A percentile compares a stretch with the other conserved stretches of the same genome.
phyloP scores from a whole-genome alignment of 2,113 vertebrate genomes.

The Corynorhinus townsendii region DNA sequence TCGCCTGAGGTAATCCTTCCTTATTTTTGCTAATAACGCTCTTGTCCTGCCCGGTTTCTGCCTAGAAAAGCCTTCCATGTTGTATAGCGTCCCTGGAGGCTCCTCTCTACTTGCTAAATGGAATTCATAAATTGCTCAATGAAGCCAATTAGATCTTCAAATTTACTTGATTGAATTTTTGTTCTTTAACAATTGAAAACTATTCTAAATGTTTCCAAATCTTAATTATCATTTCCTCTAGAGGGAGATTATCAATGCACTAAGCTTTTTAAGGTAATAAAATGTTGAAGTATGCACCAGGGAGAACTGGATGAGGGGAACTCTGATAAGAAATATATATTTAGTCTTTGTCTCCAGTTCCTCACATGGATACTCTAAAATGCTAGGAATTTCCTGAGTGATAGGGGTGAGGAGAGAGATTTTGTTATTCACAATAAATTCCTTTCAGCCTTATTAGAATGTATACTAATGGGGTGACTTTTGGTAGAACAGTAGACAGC shows the following conservation, averaged over 20 bases:
- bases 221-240: background rate
- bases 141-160: background rate
- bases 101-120: background rate
- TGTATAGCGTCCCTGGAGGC: background rate
- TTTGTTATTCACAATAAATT: background rate
- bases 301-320: background rate
- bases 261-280: background rate
- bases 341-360: background rate
- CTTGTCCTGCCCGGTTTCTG: background rate
- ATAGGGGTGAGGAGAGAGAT: background rate
- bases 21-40: background rate
- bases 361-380: background rate
- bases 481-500: background rate
- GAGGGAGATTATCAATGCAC: background rate
- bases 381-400: background rate
- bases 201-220: background rate
- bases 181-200: background rate
- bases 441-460: background rate
- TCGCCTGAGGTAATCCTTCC: background rate
- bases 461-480: background rate
- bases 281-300: background rate
- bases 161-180: background rate
- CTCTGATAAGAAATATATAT: background rate
- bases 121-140: background rate
- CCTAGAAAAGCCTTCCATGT: background rate